These are phyloP conservation scores for Aramus guarauna DNA, from an alignment of 2,113 vertebrate genomes.

Conservation along the genomic window DNA sequence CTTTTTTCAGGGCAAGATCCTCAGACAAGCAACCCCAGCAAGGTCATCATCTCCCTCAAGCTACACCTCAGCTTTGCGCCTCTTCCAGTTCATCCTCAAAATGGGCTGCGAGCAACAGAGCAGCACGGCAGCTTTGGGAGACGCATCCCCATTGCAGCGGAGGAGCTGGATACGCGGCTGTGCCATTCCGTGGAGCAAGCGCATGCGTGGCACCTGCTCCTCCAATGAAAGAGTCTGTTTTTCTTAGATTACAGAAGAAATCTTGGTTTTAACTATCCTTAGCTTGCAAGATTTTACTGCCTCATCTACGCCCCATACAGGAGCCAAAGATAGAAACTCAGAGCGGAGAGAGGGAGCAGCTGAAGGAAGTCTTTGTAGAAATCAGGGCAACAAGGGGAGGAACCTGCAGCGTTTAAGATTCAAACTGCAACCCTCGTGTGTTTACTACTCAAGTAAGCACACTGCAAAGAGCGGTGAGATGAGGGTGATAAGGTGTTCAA, in stretches of 20 bases:
- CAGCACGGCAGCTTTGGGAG: neutral
- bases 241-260: neutral
- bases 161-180: accelerated
- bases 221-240: neutral
- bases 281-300: neutral
- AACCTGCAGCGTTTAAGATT: neutral
- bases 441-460: neutral
- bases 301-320: neutral
- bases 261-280: neutral
- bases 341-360: neutral
- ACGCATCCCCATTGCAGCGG: accelerated
- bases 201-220: accelerated
- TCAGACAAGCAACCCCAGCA: neutral
- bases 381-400: neutral
- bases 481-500: neutral
- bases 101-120: neutral
- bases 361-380: neutral
- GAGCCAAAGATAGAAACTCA: neutral
- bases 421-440: neutral
- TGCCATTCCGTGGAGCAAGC: accelerated
- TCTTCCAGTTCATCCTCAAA: too few relatives aligned
- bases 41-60: neutral
- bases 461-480: slow-evolving; percentile 1
- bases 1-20: neutral
- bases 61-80: neutral